phyloP scores from a whole-genome alignment of 30 jellyfish, hydroid and myxozoan genomes.

The Pelagia noctiluca region DNA sequence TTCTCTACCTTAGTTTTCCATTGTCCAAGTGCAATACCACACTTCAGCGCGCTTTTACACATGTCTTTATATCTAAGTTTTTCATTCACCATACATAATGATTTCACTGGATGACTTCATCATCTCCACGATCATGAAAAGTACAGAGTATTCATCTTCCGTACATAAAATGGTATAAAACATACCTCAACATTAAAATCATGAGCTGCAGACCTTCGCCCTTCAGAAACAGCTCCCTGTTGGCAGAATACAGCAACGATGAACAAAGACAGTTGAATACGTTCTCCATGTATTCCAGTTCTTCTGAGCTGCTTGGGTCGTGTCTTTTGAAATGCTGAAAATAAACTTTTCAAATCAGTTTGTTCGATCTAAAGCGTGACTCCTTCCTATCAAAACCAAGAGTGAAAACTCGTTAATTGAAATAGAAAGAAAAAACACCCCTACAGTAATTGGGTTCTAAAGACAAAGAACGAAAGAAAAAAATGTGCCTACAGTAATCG shows the following conservation, averaged over 20 bases:
- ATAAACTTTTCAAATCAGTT: not conserved
- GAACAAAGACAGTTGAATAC: constrained; percentile 96
- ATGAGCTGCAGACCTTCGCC: constrained; percentile 98
- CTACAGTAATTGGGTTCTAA: no score
- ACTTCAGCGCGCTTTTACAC: constrained; percentile 48
- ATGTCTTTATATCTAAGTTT: constrained; percentile 55
- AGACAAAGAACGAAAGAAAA: no score
- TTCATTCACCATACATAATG: constrained; percentile 24
- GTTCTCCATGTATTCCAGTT: constrained; percentile 96
- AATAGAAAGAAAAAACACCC: no score
- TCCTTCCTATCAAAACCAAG: no score
- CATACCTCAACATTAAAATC: constrained; percentile 95
- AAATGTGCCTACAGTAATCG: no score
- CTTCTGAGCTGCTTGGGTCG: constrained; percentile 87
- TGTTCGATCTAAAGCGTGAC: not conserved
- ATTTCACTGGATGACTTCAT: constrained; percentile 28
- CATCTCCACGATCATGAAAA: no score
- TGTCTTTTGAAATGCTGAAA: constrained; percentile 85
- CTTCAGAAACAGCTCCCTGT: constrained; percentile 90
- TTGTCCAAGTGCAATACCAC: constrained; percentile 1
- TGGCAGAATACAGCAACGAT: constrained; percentile 77
- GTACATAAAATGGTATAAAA: no score
- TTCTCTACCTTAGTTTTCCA: constrained; percentile 8
- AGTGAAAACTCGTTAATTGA: no score
- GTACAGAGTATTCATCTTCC: no score